Base-by-base conservation (phyloP, 2,888 invertebrate genomes). In the Trachelus iudaicus region DNA sequence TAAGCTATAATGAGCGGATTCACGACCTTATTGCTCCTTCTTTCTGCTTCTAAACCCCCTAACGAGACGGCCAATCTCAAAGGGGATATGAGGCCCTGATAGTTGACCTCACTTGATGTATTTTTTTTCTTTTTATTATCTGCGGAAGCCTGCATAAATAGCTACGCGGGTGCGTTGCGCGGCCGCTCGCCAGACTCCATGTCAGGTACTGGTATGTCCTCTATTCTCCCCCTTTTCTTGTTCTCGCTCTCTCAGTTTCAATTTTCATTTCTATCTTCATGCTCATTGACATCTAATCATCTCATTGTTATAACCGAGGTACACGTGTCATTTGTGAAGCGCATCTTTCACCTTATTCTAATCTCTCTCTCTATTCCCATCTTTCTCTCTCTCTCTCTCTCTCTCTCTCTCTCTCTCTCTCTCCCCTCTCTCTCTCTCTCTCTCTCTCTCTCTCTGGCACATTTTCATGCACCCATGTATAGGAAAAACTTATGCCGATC, bases 111-210 rank as follows among this genome's bases (percentile, higher is more conserved):
- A 90, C 88, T 90, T 90, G 90, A 90, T 88, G 87, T 90, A 88
- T 89, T 86, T 89, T 89, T 89, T 90, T 90, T 90, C 89, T 91
- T 90, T 91, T 89, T 91, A 90, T 89, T 90, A 85, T 87, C 89
- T 87, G 88, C 88, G 86, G 90, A 91, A 91, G 91, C 89, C 91
- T 91, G 89, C 91, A 90, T 90, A 93, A 94, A 94, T 94, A 95
- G 96, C 94, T 97, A 97, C 95, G 97, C 97, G 92, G 96, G 96
- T 93, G 96, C 97, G 93, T 94, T 97, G 93, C 96, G 96, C 93
- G 97, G 97, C 92, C 95, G 95, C 90, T 95, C 95, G 92, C 94
- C 95, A 92, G 94, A 94, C 93, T 93, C 94, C 93, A 95, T 97
- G 95, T 95, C 97, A 96, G 97, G 97, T 97, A 95, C 95, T 93